A percentile compares a stretch with the other conserved stretches of the same genome.
These are phyloP conservation scores for Myotis pilosus DNA, from an alignment of 2,797 vertebrate genomes.

Conservation along the genomic window DNA sequence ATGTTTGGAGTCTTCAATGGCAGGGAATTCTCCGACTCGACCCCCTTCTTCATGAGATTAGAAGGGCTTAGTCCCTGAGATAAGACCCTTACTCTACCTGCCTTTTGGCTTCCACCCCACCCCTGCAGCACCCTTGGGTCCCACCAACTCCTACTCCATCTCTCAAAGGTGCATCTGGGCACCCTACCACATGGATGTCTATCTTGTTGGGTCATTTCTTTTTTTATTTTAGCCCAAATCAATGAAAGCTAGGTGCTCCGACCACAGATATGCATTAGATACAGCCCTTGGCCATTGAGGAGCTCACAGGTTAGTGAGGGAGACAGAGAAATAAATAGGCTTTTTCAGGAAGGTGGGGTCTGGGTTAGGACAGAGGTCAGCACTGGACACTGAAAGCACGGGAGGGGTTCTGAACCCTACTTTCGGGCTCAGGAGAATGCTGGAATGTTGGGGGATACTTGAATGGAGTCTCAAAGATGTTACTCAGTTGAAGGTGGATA, in stretches of 20 bases:
- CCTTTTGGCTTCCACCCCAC: not conserved
- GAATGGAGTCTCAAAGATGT: not conserved
- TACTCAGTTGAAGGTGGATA: not conserved
- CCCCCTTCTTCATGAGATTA: not conserved
- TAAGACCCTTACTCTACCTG: not conserved
- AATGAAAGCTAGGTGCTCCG: not conserved
- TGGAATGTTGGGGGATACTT: not conserved
- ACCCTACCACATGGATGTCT: not conserved
- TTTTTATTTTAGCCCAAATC: not conserved
- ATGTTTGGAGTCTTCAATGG: slow-evolving; percentile 81
- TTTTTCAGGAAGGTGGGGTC: not conserved
- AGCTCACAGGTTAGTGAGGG: not conserved
- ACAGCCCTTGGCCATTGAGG: not conserved
- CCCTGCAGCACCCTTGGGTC: fast-evolving
- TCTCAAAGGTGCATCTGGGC: not conserved
- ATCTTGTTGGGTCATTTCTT: not conserved
- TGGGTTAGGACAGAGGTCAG: not conserved
- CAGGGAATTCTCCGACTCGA: slow-evolving; percentile 12
- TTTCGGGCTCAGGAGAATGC: not conserved
- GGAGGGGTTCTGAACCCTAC: not conserved
- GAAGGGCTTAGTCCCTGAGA: not conserved
- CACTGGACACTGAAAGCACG: not conserved
- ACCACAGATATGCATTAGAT: not conserved
- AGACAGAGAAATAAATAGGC: not conserved
- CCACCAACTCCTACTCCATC: not conserved